phyloP scores from a whole-genome alignment of 2,797 vertebrate species.

The Acanthurus lineatus region DNA sequence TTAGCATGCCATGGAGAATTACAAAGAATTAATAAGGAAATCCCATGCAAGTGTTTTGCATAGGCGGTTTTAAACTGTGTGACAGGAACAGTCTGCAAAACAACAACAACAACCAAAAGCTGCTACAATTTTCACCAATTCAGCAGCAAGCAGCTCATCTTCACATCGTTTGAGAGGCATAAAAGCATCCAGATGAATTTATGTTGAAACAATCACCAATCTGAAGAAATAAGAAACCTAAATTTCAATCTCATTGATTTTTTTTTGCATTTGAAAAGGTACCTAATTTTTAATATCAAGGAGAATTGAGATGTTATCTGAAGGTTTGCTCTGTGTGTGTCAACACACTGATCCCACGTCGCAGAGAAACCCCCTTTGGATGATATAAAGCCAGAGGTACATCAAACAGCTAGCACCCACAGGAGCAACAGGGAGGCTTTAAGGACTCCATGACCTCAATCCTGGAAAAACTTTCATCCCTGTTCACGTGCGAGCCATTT shows the following conservation, averaged over 20 bases:
- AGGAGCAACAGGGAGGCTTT: slow-evolving; percentile 42
- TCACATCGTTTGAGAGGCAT: not conserved
- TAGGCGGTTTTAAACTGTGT: slow-evolving; percentile 30
- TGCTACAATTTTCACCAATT: not conserved
- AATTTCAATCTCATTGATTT: not conserved
- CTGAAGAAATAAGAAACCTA: slow-evolving; percentile 1
- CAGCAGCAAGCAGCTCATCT: slow-evolving; percentile 22
- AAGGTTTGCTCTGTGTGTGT: not conserved
- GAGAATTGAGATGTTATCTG: slow-evolving; percentile 26
- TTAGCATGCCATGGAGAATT: slow-evolving; percentile 32
- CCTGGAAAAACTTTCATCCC: slow-evolving; percentile 63
- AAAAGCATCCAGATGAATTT: slow-evolving; percentile 11
- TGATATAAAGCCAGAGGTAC: slow-evolving; percentile 21
- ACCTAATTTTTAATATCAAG: not conserved
- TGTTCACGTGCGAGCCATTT: slow-evolving; percentile 43
- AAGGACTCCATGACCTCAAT: slow-evolving; percentile 53
- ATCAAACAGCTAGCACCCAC: slow-evolving; percentile 43
- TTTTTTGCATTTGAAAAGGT: slow-evolving; percentile 10
- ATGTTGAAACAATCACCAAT: not conserved
- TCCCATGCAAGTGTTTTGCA: slow-evolving; percentile 52
- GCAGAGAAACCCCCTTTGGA: slow-evolving; percentile 8
- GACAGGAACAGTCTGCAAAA: slow-evolving; percentile 5
- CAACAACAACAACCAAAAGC: slow-evolving; percentile 3
- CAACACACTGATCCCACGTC: not conserved
- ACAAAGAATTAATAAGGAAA: slow-evolving; percentile 19